Percentiles rank a stretch among this genome's conserved stretches.
These are phyloP conservation scores for Druon quercuslanigerum DNA, from an alignment of 1,140 invertebrate genomes.

Conservation along the genomic window DNA sequence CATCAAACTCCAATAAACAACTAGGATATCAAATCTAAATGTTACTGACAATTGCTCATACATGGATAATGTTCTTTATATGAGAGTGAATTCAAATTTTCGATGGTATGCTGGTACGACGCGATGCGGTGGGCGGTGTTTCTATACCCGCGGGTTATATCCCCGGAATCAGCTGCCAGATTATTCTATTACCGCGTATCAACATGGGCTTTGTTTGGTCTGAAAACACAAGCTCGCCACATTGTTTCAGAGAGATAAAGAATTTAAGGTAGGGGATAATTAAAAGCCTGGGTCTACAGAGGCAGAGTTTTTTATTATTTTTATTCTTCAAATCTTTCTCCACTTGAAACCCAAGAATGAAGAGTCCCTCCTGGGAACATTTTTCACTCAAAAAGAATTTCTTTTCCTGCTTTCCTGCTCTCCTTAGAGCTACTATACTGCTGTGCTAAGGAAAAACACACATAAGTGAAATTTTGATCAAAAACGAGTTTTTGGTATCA, in stretches of 20 bases:
- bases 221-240: conserved; percentile 74
- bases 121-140: conserved; percentile 42
- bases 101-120: conserved; percentile 27
- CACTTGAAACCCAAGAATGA: too few relatives aligned
- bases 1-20: too few relatives aligned
- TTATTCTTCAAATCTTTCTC: background rate
- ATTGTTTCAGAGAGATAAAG: conserved; percentile 77
- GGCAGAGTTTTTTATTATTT: background rate
- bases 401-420: too few relatives aligned
- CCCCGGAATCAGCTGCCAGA: conserved; percentile 76
- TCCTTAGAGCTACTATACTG: too few relatives aligned
- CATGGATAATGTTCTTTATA: background rate
- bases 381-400: too few relatives aligned
- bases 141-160: conserved; percentile 74
- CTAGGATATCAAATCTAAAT: too few relatives aligned
- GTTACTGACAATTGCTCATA: too few relatives aligned
- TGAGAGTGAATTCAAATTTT: conserved; percentile 66
- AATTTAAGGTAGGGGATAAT: conserved; percentile 75
- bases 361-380: too few relatives aligned
- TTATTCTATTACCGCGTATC: conserved; percentile 78
- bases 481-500: too few relatives aligned
- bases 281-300: conserved; percentile 60
- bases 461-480: too few relatives aligned
- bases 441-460: too few relatives aligned
- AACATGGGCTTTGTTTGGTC: conserved; percentile 76